Conservation (phyloP, 2,888 invertebrate genomes). For the Sericinus montela region DNA sequence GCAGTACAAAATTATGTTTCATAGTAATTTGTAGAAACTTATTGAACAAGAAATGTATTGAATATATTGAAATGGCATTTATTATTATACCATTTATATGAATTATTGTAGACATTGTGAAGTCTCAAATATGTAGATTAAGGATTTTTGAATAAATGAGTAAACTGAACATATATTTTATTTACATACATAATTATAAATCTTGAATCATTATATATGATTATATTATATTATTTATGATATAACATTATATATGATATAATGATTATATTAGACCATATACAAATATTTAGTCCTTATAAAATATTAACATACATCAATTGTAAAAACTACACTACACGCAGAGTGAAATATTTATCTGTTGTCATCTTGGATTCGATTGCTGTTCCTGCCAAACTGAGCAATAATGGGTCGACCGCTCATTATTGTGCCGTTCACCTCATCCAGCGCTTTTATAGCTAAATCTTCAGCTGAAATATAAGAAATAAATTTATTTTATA, state of each 20-base stretch:
- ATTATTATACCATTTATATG: too few species aligned
- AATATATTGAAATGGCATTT: too few species aligned
- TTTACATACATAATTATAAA: constrained; percentile 11
- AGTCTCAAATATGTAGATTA: neutral
- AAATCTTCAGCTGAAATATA: constrained; percentile 57
- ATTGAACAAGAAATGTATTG: too few species aligned
- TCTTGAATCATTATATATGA: too few species aligned
- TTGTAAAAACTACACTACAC: neutral
- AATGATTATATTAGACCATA: constrained; percentile 8
- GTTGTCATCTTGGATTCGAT: constrained; percentile 32
- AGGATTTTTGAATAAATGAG: constrained; percentile 2
- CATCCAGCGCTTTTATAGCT: constrained; percentile 68
- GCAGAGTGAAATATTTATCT: constrained; percentile 26
- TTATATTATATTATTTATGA: too few species aligned
- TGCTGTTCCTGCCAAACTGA: constrained; percentile 54
- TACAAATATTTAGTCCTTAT: constrained; percentile 16
- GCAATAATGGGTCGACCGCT: constrained; percentile 72
- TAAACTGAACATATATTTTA: constrained; percentile 1
- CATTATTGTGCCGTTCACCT: constrained; percentile 72
- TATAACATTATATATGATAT: too few species aligned
- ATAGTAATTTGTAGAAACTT: too few species aligned
- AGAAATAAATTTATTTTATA: constrained; percentile 17
- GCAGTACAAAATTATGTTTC: too few species aligned
- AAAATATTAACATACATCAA: neutral
- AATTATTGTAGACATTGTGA: too few species aligned